Conservation (phyloP, 2,888 invertebrate genomes). For the Lasioglossum leucozonium region DNA sequence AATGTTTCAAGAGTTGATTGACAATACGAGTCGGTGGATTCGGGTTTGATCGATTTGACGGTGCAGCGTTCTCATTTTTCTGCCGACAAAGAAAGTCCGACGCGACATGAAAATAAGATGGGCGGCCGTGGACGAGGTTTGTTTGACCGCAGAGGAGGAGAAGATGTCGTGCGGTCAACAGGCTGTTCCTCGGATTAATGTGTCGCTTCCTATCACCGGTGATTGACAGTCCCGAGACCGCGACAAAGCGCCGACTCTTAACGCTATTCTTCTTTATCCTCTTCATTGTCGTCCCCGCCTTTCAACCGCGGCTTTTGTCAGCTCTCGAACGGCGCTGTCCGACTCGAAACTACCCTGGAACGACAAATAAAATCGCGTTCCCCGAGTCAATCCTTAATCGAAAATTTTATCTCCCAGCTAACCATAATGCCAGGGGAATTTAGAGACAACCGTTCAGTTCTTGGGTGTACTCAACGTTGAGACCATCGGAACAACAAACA, state of each 20-base stretch:
- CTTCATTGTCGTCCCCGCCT: constrained; percentile 3
- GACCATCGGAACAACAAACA: neutral
- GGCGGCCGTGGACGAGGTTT: constrained; percentile 64
- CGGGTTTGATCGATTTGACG: neutral
- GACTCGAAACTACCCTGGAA: neutral
- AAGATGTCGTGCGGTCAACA: constrained; percentile 65
- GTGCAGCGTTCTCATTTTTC: neutral
- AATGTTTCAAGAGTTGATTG: neutral
- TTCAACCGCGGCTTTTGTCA: neutral
- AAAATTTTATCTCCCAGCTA: neutral
- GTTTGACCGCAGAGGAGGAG: constrained; percentile 75
- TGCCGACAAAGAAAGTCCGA: constrained; percentile 19
- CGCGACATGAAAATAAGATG: neutral
- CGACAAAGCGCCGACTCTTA: constrained; percentile 83
- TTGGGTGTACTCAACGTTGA: neutral
- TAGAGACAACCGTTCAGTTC: neutral
- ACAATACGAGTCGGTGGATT: neutral
- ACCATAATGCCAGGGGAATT: neutral
- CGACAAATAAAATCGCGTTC: neutral
- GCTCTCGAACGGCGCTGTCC: neutral
- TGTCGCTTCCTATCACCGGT: constrained; percentile 83
- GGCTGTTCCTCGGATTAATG: constrained; percentile 78
- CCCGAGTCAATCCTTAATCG: neutral
- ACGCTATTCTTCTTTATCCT: constrained; percentile 46
- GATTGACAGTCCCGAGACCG: constrained; percentile 83